A percentile compares a stretch with the other conserved stretches of the same genome.
phyloP scores from a whole-genome alignment of 2,113 vertebrate species.

The Ictalurus furcatus region DNA sequence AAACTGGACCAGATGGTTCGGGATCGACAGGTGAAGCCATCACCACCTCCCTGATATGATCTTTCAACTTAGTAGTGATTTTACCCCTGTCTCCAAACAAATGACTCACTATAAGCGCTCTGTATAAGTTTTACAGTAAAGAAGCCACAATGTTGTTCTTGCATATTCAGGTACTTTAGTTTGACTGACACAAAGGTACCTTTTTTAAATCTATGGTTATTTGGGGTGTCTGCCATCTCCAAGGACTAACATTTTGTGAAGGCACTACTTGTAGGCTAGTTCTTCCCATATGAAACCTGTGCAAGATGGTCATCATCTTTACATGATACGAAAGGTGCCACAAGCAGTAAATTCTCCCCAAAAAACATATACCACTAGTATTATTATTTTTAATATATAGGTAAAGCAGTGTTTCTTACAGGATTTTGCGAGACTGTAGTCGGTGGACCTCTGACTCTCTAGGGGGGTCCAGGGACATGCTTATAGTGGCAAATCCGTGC shows the following conservation, averaged over 20 bases:
- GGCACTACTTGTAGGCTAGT: neutral
- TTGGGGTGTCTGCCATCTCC: neutral
- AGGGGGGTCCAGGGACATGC: no score
- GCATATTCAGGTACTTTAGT: neutral
- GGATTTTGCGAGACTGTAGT: no score
- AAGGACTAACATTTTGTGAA: no score
- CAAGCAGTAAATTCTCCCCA: no score
- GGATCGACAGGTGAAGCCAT: constrained; percentile 83
- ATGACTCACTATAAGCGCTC: neutral
- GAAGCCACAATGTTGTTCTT: neutral
- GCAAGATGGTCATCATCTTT: neutral
- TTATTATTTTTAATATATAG: no score
- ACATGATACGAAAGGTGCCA: neutral
- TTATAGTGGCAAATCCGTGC: no score
- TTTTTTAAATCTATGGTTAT: neutral
- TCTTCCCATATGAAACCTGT: neutral
- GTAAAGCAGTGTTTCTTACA: no score
- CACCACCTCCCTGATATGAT: neutral
- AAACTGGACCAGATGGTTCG: constrained; percentile 91
- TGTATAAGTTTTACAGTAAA: neutral
- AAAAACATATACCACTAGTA: no score
- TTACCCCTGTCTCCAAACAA: neutral
- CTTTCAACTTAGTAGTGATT: neutral
- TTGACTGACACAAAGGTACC: neutral
- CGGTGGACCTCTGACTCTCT: no score